These are phyloP conservation scores for Hololepta plana DNA, from an alignment of 2,888 invertebrate species.

Conservation along the genomic window DNA sequence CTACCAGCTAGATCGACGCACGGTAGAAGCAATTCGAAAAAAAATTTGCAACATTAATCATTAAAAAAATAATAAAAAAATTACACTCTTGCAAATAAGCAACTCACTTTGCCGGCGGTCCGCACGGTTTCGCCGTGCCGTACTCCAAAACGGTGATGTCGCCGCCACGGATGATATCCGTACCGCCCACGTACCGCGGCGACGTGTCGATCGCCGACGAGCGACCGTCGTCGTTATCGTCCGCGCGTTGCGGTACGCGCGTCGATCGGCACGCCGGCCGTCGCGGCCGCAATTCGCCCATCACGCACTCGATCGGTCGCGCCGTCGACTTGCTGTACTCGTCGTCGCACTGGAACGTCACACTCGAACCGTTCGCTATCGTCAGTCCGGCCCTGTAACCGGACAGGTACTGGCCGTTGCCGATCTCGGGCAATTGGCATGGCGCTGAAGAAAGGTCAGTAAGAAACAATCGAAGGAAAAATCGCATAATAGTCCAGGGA, in stretches of 20 bases:
- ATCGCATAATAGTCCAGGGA: not conserved
- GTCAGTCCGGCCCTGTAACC: constrained; percentile 66
- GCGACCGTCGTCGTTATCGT: constrained; percentile 12
- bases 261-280: constrained; percentile 31
- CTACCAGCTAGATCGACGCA: too few relatives aligned
- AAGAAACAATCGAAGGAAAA: constrained; percentile 7
- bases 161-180: constrained; percentile 31
- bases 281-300: constrained; percentile 43
- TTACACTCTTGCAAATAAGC: not conserved
- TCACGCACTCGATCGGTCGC: constrained; percentile 42
- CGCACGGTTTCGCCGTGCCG: constrained; percentile 32
- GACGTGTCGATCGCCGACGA: constrained; percentile 12
- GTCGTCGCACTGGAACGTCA: constrained; percentile 52
- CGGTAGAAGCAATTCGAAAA: too few relatives aligned
- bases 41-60: too few relatives aligned
- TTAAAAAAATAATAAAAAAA: too few relatives aligned
- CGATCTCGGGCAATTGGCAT: constrained; percentile 47
- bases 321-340: constrained; percentile 31
- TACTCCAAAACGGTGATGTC: constrained; percentile 39
- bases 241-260: constrained; percentile 16
- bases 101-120: constrained; percentile 46
- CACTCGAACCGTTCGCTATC: constrained; percentile 64
- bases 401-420: constrained; percentile 51
- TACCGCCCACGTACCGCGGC: constrained; percentile 26
- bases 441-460: too few relatives aligned